phyloP scores from a whole-genome alignment of 2,888 invertebrate species.

The Abrostola triplasia region DNA sequence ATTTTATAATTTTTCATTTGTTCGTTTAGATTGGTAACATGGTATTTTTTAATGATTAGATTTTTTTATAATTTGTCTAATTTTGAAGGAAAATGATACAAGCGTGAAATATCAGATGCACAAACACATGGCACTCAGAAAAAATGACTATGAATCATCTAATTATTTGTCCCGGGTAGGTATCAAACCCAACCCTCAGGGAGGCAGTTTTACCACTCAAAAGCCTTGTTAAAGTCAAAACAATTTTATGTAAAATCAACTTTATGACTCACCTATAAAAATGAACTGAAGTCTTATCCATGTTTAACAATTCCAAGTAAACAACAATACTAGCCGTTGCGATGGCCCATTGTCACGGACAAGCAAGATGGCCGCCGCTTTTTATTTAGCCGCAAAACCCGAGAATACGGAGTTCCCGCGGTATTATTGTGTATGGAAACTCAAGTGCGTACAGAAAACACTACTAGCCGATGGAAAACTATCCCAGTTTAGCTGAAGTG shows the following conservation, averaged over 20 bases:
- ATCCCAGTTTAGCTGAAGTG: conserved; percentile 13
- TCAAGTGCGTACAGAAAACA: conserved; percentile 35
- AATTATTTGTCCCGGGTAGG: too few species aligned
- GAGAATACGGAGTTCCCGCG: conserved; percentile 48
- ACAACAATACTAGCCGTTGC: conserved; percentile 41
- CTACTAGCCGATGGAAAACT: conserved; percentile 22
- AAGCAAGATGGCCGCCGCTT: conserved; percentile 54
- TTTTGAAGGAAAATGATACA: too few species aligned
- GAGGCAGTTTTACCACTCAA: too few species aligned
- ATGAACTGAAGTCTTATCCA: conserved; percentile 32
- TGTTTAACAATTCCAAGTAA: conserved; percentile 27
- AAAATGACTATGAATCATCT: too few species aligned
- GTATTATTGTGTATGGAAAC: conserved; percentile 54
- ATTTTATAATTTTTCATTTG: neutral
- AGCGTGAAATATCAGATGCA: too few species aligned
- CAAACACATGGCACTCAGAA: too few species aligned
- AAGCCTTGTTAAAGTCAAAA: too few species aligned
- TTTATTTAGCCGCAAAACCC: conserved; percentile 57
- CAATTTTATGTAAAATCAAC: neutral
- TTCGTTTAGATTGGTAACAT: too few species aligned
- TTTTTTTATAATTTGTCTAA: too few species aligned
- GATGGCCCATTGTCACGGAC: conserved; percentile 60
- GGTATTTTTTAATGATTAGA: too few species aligned
- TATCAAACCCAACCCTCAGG: too few species aligned
- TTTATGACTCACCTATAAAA: neutral